phyloP scores from a whole-genome alignment of 1,140 invertebrate species.

The Heterodera carotae region DNA sequence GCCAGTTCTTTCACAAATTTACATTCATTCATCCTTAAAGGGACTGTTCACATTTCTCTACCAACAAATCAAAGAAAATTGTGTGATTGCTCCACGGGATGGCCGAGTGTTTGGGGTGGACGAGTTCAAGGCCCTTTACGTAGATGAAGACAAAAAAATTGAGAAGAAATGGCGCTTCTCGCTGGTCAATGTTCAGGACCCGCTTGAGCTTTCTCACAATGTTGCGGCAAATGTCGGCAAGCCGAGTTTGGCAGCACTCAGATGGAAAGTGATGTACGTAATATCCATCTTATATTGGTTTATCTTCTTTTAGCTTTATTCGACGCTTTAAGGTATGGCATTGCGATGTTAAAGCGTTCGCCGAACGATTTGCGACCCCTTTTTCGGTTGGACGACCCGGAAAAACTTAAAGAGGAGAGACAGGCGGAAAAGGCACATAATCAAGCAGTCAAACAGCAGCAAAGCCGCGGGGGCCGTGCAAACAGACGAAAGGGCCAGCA shows the following conservation, averaged over 20 bases:
- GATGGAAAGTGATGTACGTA: conserved; percentile 37
- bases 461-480: background rate
- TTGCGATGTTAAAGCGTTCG: conserved; percentile 21
- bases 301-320: background rate
- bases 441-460: background rate
- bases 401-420: conserved; percentile 14
- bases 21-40: too few relatives aligned
- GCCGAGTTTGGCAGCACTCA: conserved; percentile 21
- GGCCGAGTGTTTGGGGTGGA: conserved; percentile 27
- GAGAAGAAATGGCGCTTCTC: conserved; percentile 41
- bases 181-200: conserved; percentile 49
- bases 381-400: conserved; percentile 15
- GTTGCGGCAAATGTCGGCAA: conserved; percentile 41
- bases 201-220: conserved; percentile 49
- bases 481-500: background rate
- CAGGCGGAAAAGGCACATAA: conserved; percentile 8
- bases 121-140: conserved; percentile 30
- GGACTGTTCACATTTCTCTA: conserved; percentile 42
- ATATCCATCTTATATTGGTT: background rate
- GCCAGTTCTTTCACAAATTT: too few relatives aligned
- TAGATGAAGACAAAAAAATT: conserved; percentile 32
- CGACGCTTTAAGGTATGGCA: conserved; percentile 20
- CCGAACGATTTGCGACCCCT: background rate
- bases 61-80: conserved; percentile 23
- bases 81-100: conserved; percentile 30